phyloP scores from a whole-genome alignment of 2,797 vertebrate genomes.

The Rhinella marina region DNA sequence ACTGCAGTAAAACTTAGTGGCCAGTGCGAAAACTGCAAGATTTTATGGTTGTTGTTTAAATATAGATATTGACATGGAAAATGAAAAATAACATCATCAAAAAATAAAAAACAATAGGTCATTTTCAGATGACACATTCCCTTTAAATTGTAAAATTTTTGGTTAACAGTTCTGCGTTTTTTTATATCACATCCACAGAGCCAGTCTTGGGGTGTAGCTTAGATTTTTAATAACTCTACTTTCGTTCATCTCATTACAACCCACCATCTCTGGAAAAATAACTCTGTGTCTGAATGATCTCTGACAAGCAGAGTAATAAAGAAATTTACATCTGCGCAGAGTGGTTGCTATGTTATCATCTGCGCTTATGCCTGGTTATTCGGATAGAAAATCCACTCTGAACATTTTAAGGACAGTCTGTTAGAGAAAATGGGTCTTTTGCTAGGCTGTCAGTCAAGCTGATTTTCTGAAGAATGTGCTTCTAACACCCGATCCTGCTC shows the following conservation, averaged over 20 bases:
- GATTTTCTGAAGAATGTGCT: not conserved
- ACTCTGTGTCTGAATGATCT: not conserved
- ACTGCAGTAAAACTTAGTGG: no score
- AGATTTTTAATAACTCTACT: conserved; percentile 5
- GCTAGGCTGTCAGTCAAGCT: not conserved
- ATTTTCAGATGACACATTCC: no score
- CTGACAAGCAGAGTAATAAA: conserved; percentile 28
- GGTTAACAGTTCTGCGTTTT: not conserved
- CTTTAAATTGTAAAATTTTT: not conserved
- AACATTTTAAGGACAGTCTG: not conserved
- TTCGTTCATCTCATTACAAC: conserved; percentile 6
- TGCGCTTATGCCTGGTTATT: conserved; percentile 12
- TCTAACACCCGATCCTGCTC: not conserved
- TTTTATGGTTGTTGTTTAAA: no score
- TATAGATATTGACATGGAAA: no score
- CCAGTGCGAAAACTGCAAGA: no score
- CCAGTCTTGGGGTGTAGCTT: not conserved
- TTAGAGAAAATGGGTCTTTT: not conserved
- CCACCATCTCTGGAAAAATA: conserved; percentile 15
- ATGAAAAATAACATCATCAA: no score
- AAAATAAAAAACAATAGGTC: not conserved
- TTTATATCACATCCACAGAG: not conserved
- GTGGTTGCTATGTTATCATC: conserved; percentile 30
- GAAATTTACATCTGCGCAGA: conserved; percentile 12
- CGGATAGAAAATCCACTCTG: not conserved